phyloP scores from a whole-genome alignment of 2,113 vertebrate genomes.

The Seriola aureovittata region DNA sequence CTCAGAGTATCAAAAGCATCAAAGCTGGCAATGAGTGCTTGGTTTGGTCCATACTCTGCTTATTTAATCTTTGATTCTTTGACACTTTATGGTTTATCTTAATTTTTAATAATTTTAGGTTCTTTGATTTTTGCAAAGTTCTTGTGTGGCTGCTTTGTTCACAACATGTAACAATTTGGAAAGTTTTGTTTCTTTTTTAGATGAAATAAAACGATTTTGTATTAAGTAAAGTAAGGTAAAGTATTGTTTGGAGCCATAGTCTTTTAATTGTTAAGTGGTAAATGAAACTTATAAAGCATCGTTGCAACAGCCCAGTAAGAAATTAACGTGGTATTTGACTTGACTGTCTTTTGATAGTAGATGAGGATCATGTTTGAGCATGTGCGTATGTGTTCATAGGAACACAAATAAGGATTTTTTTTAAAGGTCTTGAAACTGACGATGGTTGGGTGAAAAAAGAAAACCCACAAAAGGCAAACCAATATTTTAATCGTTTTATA shows the following conservation, averaged over 20 bases:
- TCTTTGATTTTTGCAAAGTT: too few relatives aligned
- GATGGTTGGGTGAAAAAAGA: not conserved
- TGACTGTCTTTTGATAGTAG: not conserved
- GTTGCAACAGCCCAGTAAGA: not conserved
- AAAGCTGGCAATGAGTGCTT: too few relatives aligned
- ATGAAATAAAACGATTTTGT: too few relatives aligned
- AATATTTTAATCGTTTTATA: conserved; percentile 8
- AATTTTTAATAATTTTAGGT: too few relatives aligned
- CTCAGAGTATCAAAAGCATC: too few relatives aligned
- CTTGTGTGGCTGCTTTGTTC: too few relatives aligned
- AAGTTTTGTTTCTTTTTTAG: too few relatives aligned
- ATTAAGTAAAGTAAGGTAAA: not conserved
- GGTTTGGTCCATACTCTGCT: too few relatives aligned
- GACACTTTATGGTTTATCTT: too few relatives aligned
- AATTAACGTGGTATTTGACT: not conserved
- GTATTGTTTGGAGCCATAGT: too few relatives aligned
- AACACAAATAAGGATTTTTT: conserved; percentile 1
- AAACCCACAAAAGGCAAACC: conserved; percentile 11
- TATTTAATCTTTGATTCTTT: not conserved
- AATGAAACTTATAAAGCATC: too few relatives aligned
- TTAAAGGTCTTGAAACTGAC: conserved; percentile 12
- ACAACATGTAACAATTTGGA: too few relatives aligned
- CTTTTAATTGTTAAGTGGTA: not conserved
- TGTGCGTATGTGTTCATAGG: not conserved
- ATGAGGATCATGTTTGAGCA: not conserved